Evolutionary conservation across 2,888 invertebrate genomes (phyloP), one percentile per base, ranked within the genome.

Genomic region (Nowickia ferox): DNA sequence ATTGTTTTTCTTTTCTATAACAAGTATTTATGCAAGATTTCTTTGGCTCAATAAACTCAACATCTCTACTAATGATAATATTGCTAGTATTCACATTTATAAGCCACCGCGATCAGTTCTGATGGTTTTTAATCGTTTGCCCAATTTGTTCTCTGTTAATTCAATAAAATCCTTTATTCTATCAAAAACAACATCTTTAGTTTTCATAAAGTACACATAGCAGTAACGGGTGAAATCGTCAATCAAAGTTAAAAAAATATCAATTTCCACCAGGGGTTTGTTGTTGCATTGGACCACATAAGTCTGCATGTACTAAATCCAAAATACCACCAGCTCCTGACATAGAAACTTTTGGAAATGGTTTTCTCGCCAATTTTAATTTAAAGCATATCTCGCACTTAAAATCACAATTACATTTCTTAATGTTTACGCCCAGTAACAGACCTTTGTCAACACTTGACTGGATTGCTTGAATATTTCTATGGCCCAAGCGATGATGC

Each of bases 231-330:
- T 75, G 15, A 59, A 61, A 9, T 81, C 68, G 59, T 81, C 81
- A 66, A 81, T 81, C 22, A 68, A 3, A 4, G 66, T 81, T 10
- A 51, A 74, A 57, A n/a, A 53, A n/a, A n/a, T 79, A 79, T 0
- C 71, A 42, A 46, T 72, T 72, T n/a, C 22, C 42, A 10, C 63
- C 17, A 11, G 66, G 68, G 13, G 72, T 79, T 71, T 13, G 5
- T 19, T 61, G 22, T 42, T 69, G 71, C 69, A 79, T 69, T 2
- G 79, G 79, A 9, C 79, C 71, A 40, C 79, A 78, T n/a, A n/a
- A n/a, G 66, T 66, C 69, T n/a, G 30, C 48, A n/a, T 63, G 71
- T 13, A 80, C 59, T 17, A 63, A 65, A 40, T 68, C 74, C n/a
- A 80, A 65, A 53, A 80, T 80, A 11, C 19, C n/a, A 9, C 17